Base-by-base conservation (phyloP, 92 coral and sea anemone genomes). In the Siderastrea radians region DNA sequence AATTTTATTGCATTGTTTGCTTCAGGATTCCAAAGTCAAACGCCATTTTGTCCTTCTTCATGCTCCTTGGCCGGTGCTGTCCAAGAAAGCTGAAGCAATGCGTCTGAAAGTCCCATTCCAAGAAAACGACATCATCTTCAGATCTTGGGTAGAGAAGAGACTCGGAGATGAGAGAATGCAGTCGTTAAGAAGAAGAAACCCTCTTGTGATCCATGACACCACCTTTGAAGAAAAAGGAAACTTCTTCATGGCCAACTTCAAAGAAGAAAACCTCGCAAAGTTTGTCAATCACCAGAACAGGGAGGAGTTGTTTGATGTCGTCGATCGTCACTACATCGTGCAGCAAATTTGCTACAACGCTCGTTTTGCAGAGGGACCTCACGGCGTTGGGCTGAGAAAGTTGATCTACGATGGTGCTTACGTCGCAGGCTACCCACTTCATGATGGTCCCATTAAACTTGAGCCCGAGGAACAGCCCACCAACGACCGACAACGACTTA, bases 1-100 rank as follows among this genome's bases (percentile, higher is more conserved):
- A 14, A 54, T 5, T 1, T 49, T 45, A 19, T 19, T 9, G 7
- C 58, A 57, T 78, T 73, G 69, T 49, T n/a, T 45, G 50, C 55
- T 79, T 9, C 74, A 94, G 98, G 80, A 90, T 15, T 66, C 90
- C 14, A 81, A 81, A 57, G 81, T 72, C 43, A 91, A 81, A 60
- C 91, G 98, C 13, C 93, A 94, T 86, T 95, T 89, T 85, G 94
- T 96, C 54, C 96, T 95, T 71, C 72, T 96, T 9, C 99, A 96
- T 58, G 89, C 94, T 3, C 99, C 99, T 1, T 93, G 98, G 95
- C 74, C 49, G 57, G 86, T 88, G 10, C 70, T 94, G 78, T 87
- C 95, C 14, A 72, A 77, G 71, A 90, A 73, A 83, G 99, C 99
- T 3, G 96, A 96, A 55, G 59, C 87, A 3, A 88, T 96, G 85